A percentile compares a stretch with the other conserved stretches of the same genome.
These are phyloP conservation scores for Columba livia DNA, from an alignment of 2,113 vertebrate species.

Conservation along the genomic window DNA sequence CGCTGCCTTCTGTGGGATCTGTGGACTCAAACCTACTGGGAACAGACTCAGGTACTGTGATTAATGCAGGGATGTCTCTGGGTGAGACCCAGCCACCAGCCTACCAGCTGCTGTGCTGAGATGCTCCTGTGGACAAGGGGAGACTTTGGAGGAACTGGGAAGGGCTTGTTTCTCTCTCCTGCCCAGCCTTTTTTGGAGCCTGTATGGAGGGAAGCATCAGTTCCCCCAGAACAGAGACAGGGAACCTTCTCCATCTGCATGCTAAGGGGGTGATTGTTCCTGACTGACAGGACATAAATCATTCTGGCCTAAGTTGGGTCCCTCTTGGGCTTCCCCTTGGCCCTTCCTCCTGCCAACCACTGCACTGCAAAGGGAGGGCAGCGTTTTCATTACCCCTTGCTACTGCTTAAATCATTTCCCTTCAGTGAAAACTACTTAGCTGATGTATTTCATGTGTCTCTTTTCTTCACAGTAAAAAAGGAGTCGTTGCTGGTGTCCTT, in stretches of 20 bases:
- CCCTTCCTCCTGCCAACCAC: background rate
- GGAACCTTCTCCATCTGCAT: background rate
- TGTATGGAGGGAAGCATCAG: background rate
- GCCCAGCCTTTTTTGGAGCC: background rate
- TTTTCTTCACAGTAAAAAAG: slow-evolving; percentile 57
- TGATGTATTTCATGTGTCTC: background rate
- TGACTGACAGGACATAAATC: background rate
- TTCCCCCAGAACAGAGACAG: background rate
- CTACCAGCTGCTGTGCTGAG: background rate
- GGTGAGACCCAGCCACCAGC: background rate
- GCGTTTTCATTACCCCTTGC: background rate
- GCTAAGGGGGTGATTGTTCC: background rate
- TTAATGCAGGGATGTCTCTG: background rate
- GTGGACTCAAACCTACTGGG: slow-evolving; percentile 74
- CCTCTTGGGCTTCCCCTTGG: background rate
- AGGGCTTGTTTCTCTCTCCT: background rate
- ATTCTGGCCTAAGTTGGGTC: background rate
- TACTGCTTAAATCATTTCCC: background rate
- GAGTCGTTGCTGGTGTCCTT: background rate
- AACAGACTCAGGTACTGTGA: slow-evolving; percentile 75
- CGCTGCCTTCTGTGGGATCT: slow-evolving; percentile 79
- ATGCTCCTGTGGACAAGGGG: background rate
- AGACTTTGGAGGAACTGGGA: background rate
- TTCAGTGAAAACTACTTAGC: background rate
- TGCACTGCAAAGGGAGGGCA: background rate